Evolutionary conservation across 2,888 invertebrate genomes (phyloP).

Genomic region (Pterobdella sp.): DNA sequence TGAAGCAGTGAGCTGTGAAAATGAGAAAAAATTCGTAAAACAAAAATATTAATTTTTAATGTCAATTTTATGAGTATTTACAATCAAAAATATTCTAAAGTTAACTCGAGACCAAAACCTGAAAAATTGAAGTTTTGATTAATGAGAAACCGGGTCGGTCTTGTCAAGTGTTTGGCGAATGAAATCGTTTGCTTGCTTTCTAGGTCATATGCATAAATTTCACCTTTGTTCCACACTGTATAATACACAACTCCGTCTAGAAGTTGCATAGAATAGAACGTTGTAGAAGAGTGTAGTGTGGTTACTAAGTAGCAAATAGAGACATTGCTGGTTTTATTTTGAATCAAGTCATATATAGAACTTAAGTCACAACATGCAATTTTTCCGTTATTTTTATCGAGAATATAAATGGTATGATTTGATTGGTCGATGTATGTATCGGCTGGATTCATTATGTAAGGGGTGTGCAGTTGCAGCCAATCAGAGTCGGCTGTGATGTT

Average conservation of each 20-base stretch:
- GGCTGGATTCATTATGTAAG: not conserved
- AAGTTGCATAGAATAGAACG: not conserved
- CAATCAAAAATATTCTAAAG: too few species aligned
- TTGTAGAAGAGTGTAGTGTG: not conserved
- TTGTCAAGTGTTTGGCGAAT: not conserved
- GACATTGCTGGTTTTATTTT: not conserved
- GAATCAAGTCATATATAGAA: not conserved
- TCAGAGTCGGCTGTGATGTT: too few species aligned
- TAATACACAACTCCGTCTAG: not conserved
- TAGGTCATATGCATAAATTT: not conserved
- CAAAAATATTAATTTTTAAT: too few species aligned
- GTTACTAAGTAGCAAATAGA: not conserved
- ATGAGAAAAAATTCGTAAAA: too few species aligned
- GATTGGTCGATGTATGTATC: constrained; percentile 8
- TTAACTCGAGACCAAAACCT: too few species aligned
- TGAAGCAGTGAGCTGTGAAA: too few species aligned
- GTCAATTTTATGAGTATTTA: too few species aligned
- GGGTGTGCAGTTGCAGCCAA: not conserved
- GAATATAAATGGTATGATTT: not conserved
- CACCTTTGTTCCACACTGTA: not conserved
- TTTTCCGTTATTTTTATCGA: not conserved
- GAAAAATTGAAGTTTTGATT: not conserved
- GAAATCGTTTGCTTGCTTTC: not conserved
- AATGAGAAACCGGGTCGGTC: not conserved
- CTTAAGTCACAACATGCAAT: not conserved